Base-by-base conservation (phyloP, 2,113 vertebrate genomes). In the Rhagologus leucostigma region DNA sequence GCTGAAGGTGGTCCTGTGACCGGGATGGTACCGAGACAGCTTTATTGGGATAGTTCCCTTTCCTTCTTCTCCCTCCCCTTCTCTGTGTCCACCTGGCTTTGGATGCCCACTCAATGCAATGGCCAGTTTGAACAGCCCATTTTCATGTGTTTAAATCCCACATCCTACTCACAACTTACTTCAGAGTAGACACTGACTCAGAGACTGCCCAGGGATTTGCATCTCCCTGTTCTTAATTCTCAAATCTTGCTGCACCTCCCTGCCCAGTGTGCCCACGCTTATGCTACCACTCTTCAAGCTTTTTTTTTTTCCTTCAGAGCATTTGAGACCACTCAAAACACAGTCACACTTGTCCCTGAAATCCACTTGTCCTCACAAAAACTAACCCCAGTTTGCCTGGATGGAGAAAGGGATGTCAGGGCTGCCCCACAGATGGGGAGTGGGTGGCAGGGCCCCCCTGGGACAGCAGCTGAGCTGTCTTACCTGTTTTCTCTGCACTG, bases 401-500 rank as follows among this genome's bases (percentile, higher is more conserved):
- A 52, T 2, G 32, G 42, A 69, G 16, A 42, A 84, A 77, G 52
- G 27, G 53, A 53, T 0, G 1, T 32, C n/a, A 56, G 41, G 16
- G 52, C 44, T n/a, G 67, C 26, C 9, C 30, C 44, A 33, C 3
- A 14, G 81, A 52, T 2, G 46, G 18, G 0, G 8, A 42, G 33
- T 2, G 35, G 26, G n/a, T 7, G 29, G 67, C 75, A 88, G 67
- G 19, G 26, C 7, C 6, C 12, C 42, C n/a, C n/a, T 17, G 27
- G 53, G 13, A 11, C 35, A 9, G 53, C 26, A n/a, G 64, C 59
- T 62, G 44, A 47, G 79, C 24, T 89, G 41, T 57, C 56, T 85
- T 97, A 98, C 98, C 98, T 97, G 97, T 96, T 93, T 97, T 98
- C 67, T 98, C 98, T 19, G 93, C 49, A n/a, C 44, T 95, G 94